Conservation (phyloP, 2,797 vertebrate genomes). For the Danio aesculapii region DNA sequence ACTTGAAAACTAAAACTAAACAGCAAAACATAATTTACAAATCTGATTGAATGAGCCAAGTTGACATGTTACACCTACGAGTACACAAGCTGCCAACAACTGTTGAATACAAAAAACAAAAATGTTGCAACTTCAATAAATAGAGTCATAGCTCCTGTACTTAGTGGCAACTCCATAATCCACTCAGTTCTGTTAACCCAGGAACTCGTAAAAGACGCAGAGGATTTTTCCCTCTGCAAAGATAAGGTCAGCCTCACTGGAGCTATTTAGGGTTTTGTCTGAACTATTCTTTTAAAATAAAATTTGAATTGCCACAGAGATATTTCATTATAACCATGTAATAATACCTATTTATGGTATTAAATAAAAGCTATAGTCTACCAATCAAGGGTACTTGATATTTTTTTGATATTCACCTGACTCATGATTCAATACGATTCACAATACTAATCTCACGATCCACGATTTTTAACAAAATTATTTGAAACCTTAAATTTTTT, state of each 20-base stretch:
- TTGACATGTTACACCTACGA: slow-evolving; percentile 8
- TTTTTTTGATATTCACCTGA: too few relatives aligned
- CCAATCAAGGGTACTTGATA: background rate
- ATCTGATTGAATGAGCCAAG: background rate
- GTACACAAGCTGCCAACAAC: background rate
- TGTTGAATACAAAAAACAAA: background rate
- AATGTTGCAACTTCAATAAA: background rate
- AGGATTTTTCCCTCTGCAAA: slow-evolving; percentile 16
- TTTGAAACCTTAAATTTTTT: too few relatives aligned
- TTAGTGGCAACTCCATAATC: background rate
- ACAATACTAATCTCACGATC: too few relatives aligned
- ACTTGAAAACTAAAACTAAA: slow-evolving; percentile 20
- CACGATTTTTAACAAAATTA: too few relatives aligned
- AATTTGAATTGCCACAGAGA: background rate
- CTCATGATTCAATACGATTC: too few relatives aligned
- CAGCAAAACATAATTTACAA: background rate
- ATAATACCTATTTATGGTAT: background rate
- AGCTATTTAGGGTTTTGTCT: too few relatives aligned
- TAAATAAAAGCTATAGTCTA: background rate
- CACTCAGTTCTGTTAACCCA: slow-evolving; percentile 28
- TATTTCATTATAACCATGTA: background rate
- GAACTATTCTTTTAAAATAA: too few relatives aligned
- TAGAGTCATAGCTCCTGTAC: background rate
- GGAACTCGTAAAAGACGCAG: background rate
- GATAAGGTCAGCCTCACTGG: slow-evolving; percentile 38